These are phyloP conservation scores for Cyanistes caeruleus DNA, from an alignment of 2,113 vertebrate species.

Conservation along the genomic window DNA sequence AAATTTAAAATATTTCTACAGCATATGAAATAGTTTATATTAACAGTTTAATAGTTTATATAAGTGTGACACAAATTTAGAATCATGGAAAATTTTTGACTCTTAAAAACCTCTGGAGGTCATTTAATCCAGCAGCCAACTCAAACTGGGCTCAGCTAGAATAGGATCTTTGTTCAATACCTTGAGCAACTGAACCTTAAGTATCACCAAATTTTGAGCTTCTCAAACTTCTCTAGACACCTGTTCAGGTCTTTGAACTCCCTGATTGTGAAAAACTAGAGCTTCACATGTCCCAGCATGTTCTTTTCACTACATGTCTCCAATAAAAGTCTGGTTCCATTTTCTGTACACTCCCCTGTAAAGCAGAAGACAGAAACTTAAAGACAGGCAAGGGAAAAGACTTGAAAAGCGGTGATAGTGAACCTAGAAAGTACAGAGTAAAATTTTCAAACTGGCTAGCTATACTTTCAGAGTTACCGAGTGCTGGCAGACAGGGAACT, in stretches of 20 bases:
- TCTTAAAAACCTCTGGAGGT: not conserved
- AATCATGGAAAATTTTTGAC: not conserved
- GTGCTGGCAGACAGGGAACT: not conserved
- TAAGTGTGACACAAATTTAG: not conserved
- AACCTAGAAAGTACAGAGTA: not conserved
- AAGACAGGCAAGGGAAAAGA: not conserved
- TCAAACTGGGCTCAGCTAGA: not conserved
- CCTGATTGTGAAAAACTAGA: not conserved
- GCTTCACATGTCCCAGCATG: rapidly evolving
- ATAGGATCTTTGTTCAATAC: not conserved
- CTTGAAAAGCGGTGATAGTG: not conserved
- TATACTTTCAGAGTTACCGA: not conserved
- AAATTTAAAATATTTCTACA: not conserved
- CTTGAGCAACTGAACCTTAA: not conserved
- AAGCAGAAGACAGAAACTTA: not conserved
- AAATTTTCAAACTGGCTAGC: not conserved
- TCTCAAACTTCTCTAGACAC: not conserved
- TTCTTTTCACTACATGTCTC: not conserved
- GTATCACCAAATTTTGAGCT: not conserved
- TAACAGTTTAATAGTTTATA: not conserved
- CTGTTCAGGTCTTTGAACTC: not conserved
- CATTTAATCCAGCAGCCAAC: not conserved
- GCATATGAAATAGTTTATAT: not conserved
- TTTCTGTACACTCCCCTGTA: not conserved
- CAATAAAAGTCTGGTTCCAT: not conserved